These are phyloP conservation scores for cat (Felis catus) DNA, from an alignment of 2,113 vertebrate genomes.

Conservation along the genomic window F.catus_Fca126_mat1.0 CM031420.1:72616001-72616500, in stretches of 20 bases:
- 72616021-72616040: conserved; percentile 21
- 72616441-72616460: conserved; percentile 34
- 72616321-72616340: too few species aligned
- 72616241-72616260: too few species aligned
- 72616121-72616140: conserved; percentile 32
- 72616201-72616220: too few species aligned
- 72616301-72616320: too few species aligned
- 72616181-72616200: too few species aligned
- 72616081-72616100: conserved; percentile 12
- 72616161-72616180: too few species aligned
- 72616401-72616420: conserved; percentile 42
- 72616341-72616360: too few species aligned
- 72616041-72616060: neutral
- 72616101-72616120: conserved; percentile 1
- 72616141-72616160: neutral
- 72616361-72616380: neutral
- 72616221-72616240: too few species aligned
- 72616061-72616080: neutral
- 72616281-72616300: too few species aligned
- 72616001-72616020: neutral
- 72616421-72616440: conserved; percentile 20
- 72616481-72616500: conserved; percentile 28
- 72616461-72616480: conserved; percentile 45
- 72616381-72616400: neutral
- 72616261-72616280: too few species aligned